Evolutionary conservation across 1,140 invertebrate genomes (phyloP).

Genomic region (Drosophila truncata): DNA sequence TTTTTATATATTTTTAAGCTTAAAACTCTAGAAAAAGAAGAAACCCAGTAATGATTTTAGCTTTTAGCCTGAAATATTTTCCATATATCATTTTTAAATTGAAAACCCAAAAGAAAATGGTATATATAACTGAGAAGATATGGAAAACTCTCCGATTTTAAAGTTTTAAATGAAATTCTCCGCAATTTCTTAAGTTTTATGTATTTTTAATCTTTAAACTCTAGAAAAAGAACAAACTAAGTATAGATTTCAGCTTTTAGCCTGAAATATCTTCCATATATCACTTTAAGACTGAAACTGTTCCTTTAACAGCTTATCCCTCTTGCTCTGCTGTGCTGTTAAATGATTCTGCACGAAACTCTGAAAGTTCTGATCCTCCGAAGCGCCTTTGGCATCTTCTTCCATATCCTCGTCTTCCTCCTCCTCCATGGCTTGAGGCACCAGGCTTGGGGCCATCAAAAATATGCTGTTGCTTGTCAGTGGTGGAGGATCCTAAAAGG

Average conservation of each 20-base stretch:
- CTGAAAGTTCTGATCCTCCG: constrained; percentile 69
- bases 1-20: not conserved
- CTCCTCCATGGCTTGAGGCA: constrained; percentile 36
- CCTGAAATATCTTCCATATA: not conserved
- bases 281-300: constrained; percentile 19
- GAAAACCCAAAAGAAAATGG: too few species aligned
- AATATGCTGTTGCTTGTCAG: constrained; percentile 54
- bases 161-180: too few species aligned
- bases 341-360: constrained; percentile 63
- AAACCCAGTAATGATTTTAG: too few species aligned
- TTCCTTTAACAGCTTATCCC: constrained; percentile 40
- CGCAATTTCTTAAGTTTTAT: too few species aligned
- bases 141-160: too few species aligned
- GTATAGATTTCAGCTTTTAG: too few species aligned
- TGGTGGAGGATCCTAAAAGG: constrained; percentile 36
- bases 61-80: not conserved
- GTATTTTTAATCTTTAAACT: too few species aligned
- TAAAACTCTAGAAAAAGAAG: too few species aligned
- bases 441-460: constrained; percentile 62
- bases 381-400: constrained; percentile 42
- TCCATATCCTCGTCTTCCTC: constrained; percentile 48
- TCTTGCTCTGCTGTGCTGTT: constrained; percentile 51
- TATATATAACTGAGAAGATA: too few species aligned
- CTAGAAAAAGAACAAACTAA: too few species aligned
- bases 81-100: constrained; percentile 13